phyloP scores from a whole-genome alignment of 2,888 invertebrate genomes.

The Hedychridium roseum region DNA sequence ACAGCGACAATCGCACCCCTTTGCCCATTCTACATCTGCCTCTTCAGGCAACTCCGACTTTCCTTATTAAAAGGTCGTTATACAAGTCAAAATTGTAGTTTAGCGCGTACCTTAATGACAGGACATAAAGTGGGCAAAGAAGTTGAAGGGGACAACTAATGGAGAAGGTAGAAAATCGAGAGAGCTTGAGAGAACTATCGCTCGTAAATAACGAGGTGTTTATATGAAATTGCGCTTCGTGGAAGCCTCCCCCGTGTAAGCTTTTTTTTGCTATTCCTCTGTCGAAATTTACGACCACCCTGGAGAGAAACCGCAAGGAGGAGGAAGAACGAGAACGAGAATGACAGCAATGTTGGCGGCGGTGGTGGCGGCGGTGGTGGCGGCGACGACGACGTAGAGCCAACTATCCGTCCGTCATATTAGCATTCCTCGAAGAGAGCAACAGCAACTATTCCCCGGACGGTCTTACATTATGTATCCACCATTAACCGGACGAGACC shows the following conservation, averaged over 20 bases:
- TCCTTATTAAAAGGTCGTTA: too few species aligned
- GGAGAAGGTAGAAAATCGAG: too few species aligned
- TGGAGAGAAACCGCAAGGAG: conserved; percentile 14
- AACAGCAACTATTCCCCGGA: conserved; percentile 24
- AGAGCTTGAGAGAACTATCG: conserved; percentile 17
- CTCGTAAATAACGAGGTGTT: conserved; percentile 52
- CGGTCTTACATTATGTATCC: conserved; percentile 29
- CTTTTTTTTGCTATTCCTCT: conserved; percentile 29
- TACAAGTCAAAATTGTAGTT: too few species aligned
- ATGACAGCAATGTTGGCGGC: not conserved
- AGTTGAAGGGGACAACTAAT: too few species aligned
- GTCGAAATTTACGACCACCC: conserved; percentile 45
- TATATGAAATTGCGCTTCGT: conserved; percentile 52
- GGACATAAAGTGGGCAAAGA: too few species aligned
- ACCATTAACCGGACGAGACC: conserved; percentile 30
- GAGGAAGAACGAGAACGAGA: conserved; percentile 11
- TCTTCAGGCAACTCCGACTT: too few species aligned
- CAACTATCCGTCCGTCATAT: conserved; percentile 24
- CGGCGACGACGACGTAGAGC: conserved; percentile 6
- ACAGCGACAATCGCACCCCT: too few species aligned
- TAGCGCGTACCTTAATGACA: too few species aligned
- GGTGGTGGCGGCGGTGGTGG: conserved; percentile 7
- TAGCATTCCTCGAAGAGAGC: conserved; percentile 36
- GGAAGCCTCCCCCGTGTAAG: conserved; percentile 36
- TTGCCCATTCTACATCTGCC: too few species aligned